Evolutionary conservation across 2,113 vertebrate species (phyloP), one percentile per base, ranked within the genome.

Genomic region (Chaetorhynchus papuensis): DNA sequence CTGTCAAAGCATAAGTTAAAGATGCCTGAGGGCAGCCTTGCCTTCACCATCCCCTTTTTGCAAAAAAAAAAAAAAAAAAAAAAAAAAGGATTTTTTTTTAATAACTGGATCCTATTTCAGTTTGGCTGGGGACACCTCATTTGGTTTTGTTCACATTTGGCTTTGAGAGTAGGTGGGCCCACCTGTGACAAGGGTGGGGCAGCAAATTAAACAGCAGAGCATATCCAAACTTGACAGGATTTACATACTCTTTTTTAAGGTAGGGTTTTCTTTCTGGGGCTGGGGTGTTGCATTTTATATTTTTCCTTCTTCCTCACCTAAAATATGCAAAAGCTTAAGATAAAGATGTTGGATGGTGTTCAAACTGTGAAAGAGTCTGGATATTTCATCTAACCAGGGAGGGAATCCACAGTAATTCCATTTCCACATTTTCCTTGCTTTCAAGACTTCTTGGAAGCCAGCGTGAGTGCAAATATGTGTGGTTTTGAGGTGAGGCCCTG

Each of bases 1-100:
- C 98, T 98, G 98, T 98, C 98, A 98, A 97, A 96, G 97, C 97
- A 97, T 93, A 98, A 98, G 98, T 98, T 98, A 98, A 98, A 97
- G 97, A 98, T 98, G 98, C 98, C 78, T 90, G 96, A 97, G 98
- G 98, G 97, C 97, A 97, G 95, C 93, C 94, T 97, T 94, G 88
- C 97, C 89, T 95, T 96, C 87, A 53, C 94, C 83, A 96, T 94
- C 74, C 94, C 85, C 65, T 93, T 94, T 92, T 81, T 81, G 85
- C 30, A 59, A 63, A 89, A 94, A 89, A 95, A 31, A 54, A 35
- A 54, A 30, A 45, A 44, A 72, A 86, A 81, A 92, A 15, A 71
- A 85, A 92, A 86, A 72, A 42, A 53, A 23, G 50, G 74, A 71
- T 57, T n/a, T 20, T n/a, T 49, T 88, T 89, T 53, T n/a, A 70